These are phyloP conservation scores for Andrena minutula DNA, from an alignment of 2,888 invertebrate genomes.

Conservation along the genomic window DNA sequence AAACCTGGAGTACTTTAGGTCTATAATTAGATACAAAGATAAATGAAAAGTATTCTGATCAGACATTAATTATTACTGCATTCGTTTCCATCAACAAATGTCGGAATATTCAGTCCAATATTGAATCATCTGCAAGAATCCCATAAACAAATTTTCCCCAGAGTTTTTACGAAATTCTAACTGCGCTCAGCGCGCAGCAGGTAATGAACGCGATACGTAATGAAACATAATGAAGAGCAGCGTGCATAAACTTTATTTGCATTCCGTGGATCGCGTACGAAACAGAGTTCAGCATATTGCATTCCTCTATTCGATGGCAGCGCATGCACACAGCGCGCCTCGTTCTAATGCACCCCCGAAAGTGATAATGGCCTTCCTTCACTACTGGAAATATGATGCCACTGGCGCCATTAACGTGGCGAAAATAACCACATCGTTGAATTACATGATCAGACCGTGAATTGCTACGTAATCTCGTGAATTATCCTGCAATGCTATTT, in stretches of 20 bases:
- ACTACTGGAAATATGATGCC: slow-evolving; percentile 48
- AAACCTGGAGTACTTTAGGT: too few relatives aligned
- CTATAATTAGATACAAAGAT: too few relatives aligned
- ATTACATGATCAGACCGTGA: slow-evolving; percentile 38
- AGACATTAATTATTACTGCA: too few relatives aligned
- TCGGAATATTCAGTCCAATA: not conserved
- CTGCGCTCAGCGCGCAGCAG: not conserved
- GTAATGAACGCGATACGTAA: slow-evolving; percentile 21
- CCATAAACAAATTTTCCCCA: not conserved
- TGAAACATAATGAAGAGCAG: slow-evolving; percentile 41
- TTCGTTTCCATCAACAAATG: too few relatives aligned
- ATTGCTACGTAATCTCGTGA: slow-evolving; percentile 17
- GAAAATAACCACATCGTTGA: slow-evolving; percentile 59
- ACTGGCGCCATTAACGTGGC: slow-evolving; percentile 31
- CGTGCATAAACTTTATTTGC: slow-evolving; percentile 48
- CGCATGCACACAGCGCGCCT: not conserved
- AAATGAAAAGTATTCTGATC: too few relatives aligned
- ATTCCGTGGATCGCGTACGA: slow-evolving; percentile 41
- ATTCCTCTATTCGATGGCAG: slow-evolving; percentile 48
- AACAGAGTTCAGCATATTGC: slow-evolving; percentile 51
- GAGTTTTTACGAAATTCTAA: slow-evolving; percentile 4
- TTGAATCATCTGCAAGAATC: not conserved
- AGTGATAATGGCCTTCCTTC: slow-evolving; percentile 55
- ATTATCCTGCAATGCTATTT: slow-evolving; percentile 18
- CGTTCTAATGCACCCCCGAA: slow-evolving; percentile 40